These are phyloP conservation scores for Atta colombica DNA, from an alignment of 1,140 invertebrate species.

Conservation along the genomic window DNA sequence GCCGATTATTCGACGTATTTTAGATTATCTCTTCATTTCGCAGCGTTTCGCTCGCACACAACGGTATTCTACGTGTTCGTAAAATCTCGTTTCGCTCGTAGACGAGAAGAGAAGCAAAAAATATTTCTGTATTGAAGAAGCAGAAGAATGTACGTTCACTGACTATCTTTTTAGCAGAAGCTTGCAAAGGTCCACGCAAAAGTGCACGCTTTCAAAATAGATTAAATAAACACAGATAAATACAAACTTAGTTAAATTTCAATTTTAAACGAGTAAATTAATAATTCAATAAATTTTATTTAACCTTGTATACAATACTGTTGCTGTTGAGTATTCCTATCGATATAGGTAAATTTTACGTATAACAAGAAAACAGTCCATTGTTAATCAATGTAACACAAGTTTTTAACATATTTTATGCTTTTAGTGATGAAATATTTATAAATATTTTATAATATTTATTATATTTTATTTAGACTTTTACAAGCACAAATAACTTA, in stretches of 20 bases:
- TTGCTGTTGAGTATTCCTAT: too few relatives aligned
- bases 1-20: slow-evolving; percentile 54
- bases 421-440: too few relatives aligned
- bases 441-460: too few relatives aligned
- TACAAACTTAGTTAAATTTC: background rate
- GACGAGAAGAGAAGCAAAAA: slow-evolving; percentile 9
- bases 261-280: background rate
- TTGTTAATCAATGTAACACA: too few relatives aligned
- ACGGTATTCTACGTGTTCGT: slow-evolving; percentile 15
- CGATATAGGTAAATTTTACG: too few relatives aligned
- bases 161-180: slow-evolving; percentile 1
- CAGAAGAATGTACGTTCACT: background rate
- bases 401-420: too few relatives aligned
- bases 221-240: background rate
- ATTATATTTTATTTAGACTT: too few relatives aligned
- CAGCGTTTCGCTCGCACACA: slow-evolving; percentile 21
- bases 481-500: too few relatives aligned
- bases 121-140: slow-evolving; percentile 22
- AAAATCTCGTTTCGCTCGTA: slow-evolving; percentile 39
- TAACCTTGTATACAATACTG: too few relatives aligned
- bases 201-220: background rate
- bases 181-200: background rate
- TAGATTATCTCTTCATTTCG: slow-evolving; percentile 52
- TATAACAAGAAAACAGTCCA: too few relatives aligned
- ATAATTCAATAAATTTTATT: background rate